Percentiles rank a stretch among this genome's conserved stretches.
phyloP scores from a whole-genome alignment of 1,140 invertebrate genomes.

The Maniola jurtina region DNA sequence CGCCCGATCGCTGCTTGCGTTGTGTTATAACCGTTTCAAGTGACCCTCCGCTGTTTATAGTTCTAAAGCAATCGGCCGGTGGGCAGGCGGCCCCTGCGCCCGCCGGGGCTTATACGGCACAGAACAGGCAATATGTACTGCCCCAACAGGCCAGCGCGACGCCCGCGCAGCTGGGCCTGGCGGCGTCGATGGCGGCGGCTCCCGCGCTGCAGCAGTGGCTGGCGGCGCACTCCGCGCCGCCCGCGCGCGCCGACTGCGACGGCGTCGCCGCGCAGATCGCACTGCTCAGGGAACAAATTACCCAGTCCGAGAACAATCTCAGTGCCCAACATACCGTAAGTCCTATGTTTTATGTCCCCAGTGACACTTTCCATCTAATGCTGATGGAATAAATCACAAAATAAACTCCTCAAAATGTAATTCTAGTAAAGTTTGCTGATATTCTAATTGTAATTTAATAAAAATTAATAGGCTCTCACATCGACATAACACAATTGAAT shows the following conservation, averaged over 20 bases:
- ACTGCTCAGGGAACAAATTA: slow-evolving; percentile 93
- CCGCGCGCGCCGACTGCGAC: slow-evolving; percentile 71
- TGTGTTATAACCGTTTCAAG: slow-evolving; percentile 71
- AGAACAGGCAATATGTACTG: slow-evolving; percentile 79
- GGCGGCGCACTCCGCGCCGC: slow-evolving; percentile 59
- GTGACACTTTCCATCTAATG: no score
- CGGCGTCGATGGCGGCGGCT: slow-evolving; percentile 60
- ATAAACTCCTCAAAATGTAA: no score
- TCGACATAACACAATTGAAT: no score
- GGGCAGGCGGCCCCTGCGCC: slow-evolving; percentile 70
- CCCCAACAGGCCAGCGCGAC: slow-evolving; percentile 74
- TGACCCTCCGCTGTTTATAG: slow-evolving; percentile 78
- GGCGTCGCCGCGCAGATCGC: slow-evolving; percentile 85
- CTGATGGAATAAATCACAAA: no score
- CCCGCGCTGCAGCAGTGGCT: slow-evolving; percentile 74
- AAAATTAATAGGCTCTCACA: no score
- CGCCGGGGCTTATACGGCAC: slow-evolving; percentile 75
- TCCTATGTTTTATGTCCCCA: slow-evolving; percentile 7
- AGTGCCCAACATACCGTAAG: slow-evolving; percentile 93
- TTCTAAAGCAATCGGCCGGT: slow-evolving; percentile 78
- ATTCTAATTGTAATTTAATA: no score
- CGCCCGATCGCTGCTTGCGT: slow-evolving; percentile 60
- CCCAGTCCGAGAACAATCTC: slow-evolving; percentile 96
- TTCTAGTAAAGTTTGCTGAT: no score
- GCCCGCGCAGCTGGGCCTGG: slow-evolving; percentile 62